Percentiles rank a stretch among this genome's conserved stretches.
Evolutionary conservation across 2,113 vertebrate species (phyloP).

Genomic region (Sylvietta virens): DNA sequence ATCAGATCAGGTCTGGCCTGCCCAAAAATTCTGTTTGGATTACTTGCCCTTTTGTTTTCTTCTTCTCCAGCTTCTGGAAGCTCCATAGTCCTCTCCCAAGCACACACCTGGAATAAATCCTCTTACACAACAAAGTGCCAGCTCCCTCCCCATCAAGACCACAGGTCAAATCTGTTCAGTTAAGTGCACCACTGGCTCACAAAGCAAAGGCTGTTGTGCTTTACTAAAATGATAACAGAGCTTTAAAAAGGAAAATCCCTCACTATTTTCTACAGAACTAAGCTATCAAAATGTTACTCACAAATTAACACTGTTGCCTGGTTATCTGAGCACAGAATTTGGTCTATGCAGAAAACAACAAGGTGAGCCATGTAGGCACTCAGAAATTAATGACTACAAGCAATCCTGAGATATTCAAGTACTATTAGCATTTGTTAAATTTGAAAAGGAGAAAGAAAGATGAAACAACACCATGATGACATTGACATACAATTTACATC

Average conservation of each 20-base stretch:
- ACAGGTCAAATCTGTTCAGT: fast-evolving
- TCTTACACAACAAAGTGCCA: not conserved
- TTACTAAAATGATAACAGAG: not conserved
- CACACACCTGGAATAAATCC: not conserved
- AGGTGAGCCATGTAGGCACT: not conserved
- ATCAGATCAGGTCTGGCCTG: not conserved
- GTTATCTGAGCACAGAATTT: not conserved
- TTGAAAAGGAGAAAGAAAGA: not conserved
- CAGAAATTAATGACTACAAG: not conserved
- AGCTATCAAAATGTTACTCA: not conserved
- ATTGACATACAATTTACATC: not conserved
- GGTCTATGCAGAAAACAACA: not conserved
- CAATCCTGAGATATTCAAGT: not conserved
- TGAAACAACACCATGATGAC: not conserved
- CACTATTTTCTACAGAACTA: not conserved
- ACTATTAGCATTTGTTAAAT: not conserved
- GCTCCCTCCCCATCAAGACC: not conserved
- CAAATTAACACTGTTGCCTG: not conserved
- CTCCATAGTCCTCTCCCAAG: not conserved
- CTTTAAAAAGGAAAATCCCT: not conserved
- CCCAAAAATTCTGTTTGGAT: not conserved
- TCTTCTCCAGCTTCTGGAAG: not conserved
- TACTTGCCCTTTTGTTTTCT: not conserved
- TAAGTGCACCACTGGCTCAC: not conserved
- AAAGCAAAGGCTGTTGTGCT: not conserved